A percentile compares a stretch with the other conserved stretches of the same genome.
Evolutionary conservation across 2,888 invertebrate species (phyloP).

Genomic region (Sussaba pulchella): DNA sequence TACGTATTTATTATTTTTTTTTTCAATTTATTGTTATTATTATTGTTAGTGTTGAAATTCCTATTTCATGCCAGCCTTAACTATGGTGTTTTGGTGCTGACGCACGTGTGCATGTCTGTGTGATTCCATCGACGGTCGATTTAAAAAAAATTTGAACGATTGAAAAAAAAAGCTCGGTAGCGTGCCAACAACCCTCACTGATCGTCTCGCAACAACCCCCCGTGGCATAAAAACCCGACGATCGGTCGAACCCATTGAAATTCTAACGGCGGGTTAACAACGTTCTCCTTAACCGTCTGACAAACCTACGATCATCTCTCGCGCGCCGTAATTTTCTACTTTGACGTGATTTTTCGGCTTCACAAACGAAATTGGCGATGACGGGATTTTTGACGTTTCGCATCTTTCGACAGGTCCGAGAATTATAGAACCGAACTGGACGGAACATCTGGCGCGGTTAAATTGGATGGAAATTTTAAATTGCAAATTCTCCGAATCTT

Average conservation of each 20-base stretch:
- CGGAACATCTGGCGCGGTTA: too few relatives aligned
- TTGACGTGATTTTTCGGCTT: constrained; percentile 25
- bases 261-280: constrained; percentile 56
- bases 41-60: too few relatives aligned
- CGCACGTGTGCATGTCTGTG: too few relatives aligned
- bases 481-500: too few relatives aligned
- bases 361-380: too few relatives aligned
- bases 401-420: not conserved
- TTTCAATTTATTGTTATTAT: too few relatives aligned
- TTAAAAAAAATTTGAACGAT: constrained; percentile 10
- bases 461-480: too few relatives aligned
- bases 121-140: constrained; percentile 10
- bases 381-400: not conserved
- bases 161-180: constrained; percentile 33
- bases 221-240: constrained; percentile 33
- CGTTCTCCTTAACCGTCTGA: constrained; percentile 62
- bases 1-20: too few relatives aligned
- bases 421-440: too few relatives aligned
- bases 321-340: constrained; percentile 26
- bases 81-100: too few relatives aligned
- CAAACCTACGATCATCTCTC: constrained; percentile 56
- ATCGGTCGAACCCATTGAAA: constrained; percentile 57
- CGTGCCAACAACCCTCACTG: constrained; percentile 37
- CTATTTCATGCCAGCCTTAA: too few relatives aligned
- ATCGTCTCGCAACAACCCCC: not conserved